phyloP scores from a whole-genome alignment of 2,797 vertebrate genomes.

The Mallotus villosus region DNA sequence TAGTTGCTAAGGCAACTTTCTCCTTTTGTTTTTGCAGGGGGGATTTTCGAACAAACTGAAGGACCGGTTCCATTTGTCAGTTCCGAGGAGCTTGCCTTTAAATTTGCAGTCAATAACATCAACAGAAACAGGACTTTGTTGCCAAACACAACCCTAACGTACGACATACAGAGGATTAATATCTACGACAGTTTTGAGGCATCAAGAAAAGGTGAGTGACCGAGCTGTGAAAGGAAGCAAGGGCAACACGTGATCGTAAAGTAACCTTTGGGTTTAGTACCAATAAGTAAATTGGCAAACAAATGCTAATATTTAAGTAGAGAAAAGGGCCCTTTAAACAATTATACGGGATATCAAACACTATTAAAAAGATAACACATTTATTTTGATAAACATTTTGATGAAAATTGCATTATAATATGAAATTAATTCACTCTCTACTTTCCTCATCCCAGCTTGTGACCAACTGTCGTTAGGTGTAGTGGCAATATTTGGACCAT shows the following conservation, averaged over 20 bases:
- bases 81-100: conserved; percentile 94
- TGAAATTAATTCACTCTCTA: conserved; percentile 5
- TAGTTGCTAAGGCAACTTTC: conserved; percentile 22
- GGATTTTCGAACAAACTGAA: conserved; percentile 95
- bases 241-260: background rate
- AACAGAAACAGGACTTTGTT: conserved; percentile 97
- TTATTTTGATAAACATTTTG: too few relatives aligned
- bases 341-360: background rate
- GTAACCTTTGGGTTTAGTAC: too few relatives aligned
- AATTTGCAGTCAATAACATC: conserved; percentile 98
- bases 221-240: background rate
- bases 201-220: conserved; percentile 92
- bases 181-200: conserved; percentile 99
- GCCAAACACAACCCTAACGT: conserved; percentile 97
- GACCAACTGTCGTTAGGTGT: conserved; percentile 98
- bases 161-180: conserved; percentile 99
- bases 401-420: background rate
- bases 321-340: background rate
- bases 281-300: too few relatives aligned
- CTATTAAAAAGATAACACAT: background rate
- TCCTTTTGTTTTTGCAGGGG: conserved; percentile 79
- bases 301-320: too few relatives aligned
- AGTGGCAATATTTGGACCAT: conserved; percentile 97
- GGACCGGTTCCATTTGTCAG: conserved; percentile 90
- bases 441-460: conserved; percentile 79